Conservation (phyloP, 2,888 invertebrate genomes). For the Netelia fuscicornis region DNA sequence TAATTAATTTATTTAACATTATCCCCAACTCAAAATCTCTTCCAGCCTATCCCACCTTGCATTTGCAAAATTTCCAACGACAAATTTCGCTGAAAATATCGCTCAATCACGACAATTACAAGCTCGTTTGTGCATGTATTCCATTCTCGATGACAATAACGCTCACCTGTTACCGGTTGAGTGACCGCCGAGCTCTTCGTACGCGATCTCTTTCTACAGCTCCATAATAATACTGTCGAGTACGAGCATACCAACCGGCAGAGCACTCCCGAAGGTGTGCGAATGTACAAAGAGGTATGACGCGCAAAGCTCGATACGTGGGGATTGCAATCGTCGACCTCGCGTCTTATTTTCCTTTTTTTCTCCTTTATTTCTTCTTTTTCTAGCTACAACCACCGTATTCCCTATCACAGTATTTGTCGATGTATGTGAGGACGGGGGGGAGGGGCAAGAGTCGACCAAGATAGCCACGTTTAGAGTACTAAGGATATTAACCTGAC, state of each 20-base stretch:
- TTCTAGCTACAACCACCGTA: neutral
- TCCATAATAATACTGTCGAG: too few species aligned
- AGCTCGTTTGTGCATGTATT: neutral
- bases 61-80: too few species aligned
- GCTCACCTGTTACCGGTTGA: neutral
- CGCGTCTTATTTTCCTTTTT: conserved; percentile 1
- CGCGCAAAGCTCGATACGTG: conserved; percentile 11
- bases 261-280: too few species aligned
- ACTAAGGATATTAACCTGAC: conserved; percentile 80
- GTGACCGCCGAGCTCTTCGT: too few species aligned
- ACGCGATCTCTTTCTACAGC: too few species aligned
- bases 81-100: too few species aligned
- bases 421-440: neutral
- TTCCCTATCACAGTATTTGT: neutral
- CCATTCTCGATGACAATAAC: neutral
- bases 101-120: neutral
- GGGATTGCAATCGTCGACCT: conserved; percentile 14
- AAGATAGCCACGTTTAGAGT: conserved; percentile 55
- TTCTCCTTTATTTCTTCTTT: conserved; percentile 2
- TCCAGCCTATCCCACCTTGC: too few species aligned
- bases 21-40: too few species aligned
- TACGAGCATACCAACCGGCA: too few species aligned
- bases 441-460: conserved; percentile 33
- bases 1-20: too few species aligned
- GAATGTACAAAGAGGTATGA: conserved; percentile 16